phyloP scores from a whole-genome alignment of 2,797 vertebrate genomes.

The Pelobates cultripes region DNA sequence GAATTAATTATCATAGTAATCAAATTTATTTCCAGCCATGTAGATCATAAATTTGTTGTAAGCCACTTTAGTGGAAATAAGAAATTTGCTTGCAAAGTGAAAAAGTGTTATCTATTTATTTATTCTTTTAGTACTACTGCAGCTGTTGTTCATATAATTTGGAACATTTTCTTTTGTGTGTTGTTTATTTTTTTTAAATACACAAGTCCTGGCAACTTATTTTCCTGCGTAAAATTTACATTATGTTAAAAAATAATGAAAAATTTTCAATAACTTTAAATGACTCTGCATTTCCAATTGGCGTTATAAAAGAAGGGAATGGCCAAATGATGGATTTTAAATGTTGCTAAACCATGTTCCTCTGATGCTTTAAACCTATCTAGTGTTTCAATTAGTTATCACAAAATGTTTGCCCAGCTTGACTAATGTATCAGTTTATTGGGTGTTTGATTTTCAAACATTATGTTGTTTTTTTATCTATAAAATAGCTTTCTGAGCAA shows the following conservation, averaged over 20 bases:
- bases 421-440: too few relatives aligned
- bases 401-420: too few relatives aligned
- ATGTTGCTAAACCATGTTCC: too few relatives aligned
- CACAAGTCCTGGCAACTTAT: background rate
- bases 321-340: too few relatives aligned
- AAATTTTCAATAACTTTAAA: background rate
- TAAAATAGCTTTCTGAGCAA: too few relatives aligned
- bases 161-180: background rate
- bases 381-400: too few relatives aligned
- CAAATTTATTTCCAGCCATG: slow-evolving; percentile 49
- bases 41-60: slow-evolving; percentile 51
- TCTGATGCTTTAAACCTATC: too few relatives aligned
- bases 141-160: background rate
- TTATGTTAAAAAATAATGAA: background rate
- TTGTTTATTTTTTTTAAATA: background rate
- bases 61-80: slow-evolving; percentile 27
- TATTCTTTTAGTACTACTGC: background rate
- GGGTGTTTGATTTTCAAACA: too few relatives aligned
- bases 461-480: too few relatives aligned
- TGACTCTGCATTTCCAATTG: background rate
- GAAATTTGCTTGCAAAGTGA: slow-evolving; percentile 27
- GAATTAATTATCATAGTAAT: slow-evolving; percentile 53
- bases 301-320: background rate
- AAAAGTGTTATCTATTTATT: background rate
- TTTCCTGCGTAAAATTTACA: background rate